Conservation (phyloP, 2,888 invertebrate species). For the Rhopalosiphum nymphaeae region DNA sequence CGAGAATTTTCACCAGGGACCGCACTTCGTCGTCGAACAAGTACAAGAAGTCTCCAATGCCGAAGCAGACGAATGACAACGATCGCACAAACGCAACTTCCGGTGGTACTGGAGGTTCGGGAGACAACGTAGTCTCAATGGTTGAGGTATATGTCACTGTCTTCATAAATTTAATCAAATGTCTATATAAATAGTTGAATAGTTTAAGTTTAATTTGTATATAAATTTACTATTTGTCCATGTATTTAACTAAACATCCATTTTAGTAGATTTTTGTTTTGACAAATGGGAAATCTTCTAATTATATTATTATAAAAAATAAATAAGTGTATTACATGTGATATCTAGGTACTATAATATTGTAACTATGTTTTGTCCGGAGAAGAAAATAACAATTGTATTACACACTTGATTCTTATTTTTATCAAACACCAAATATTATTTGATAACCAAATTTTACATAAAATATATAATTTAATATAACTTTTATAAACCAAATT, state of each 20-base stretch:
- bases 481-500: background rate
- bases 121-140: constrained; percentile 31
- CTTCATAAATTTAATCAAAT: background rate
- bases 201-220: background rate
- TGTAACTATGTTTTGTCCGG: background rate
- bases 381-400: background rate
- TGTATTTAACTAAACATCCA: background rate
- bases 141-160: constrained; percentile 31
- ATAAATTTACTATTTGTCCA: background rate
- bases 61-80: constrained; percentile 48
- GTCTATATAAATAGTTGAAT: background rate
- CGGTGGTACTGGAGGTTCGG: background rate
- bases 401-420: background rate
- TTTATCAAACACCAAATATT: background rate
- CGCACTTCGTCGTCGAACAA: constrained; percentile 72
- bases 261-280: background rate
- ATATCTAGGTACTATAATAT: background rate
- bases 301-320: background rate
- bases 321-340: background rate
- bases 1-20: constrained; percentile 76
- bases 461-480: too few relatives aligned
- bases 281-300: background rate
- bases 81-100: constrained; percentile 5
- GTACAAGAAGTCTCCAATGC: constrained; percentile 73
- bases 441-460: background rate